These are phyloP conservation scores for Drosophila kuntzei DNA, from an alignment of 2,888 invertebrate genomes.

Conservation along the genomic window DNA sequence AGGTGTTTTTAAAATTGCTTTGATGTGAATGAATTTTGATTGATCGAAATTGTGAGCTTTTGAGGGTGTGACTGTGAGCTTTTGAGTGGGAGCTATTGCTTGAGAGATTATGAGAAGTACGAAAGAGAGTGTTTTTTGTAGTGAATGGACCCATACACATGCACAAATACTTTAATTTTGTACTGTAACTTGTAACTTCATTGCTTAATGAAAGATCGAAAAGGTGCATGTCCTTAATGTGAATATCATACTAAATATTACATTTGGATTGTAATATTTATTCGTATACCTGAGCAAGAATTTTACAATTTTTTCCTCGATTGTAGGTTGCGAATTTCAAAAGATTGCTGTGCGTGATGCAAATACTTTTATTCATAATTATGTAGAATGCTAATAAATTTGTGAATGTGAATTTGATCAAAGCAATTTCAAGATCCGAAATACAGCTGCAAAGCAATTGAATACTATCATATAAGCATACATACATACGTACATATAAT, in stretches of 20 bases:
- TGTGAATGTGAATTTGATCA: neutral
- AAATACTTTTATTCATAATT: neutral
- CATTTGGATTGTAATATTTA: constrained; percentile 4
- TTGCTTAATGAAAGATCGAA: constrained; percentile 1
- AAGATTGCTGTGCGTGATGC: neutral
- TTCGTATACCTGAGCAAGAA: constrained; percentile 2
- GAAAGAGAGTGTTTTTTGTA: neutral
- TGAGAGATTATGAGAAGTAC: neutral
- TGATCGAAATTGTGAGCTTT: neutral
- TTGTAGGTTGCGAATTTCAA: neutral
- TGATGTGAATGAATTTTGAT: neutral
- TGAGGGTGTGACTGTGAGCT: neutral
- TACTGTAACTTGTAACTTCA: neutral
- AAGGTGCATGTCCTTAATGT: neutral
- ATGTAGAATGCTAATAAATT: neutral
- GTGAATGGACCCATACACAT: neutral
- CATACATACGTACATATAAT: constrained; percentile 13
- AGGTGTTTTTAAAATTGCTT: constrained; percentile 46
- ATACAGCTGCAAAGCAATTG: neutral
- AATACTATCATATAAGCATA: constrained; percentile 5
- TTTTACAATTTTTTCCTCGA: neutral
- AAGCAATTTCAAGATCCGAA: neutral
- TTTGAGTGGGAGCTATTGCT: neutral
- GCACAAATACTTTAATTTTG: neutral
- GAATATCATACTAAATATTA: constrained; percentile 1